These are phyloP conservation scores for Mustela lutreola DNA, from an alignment of 2,113 vertebrate genomes.

Conservation along the genomic window DNA sequence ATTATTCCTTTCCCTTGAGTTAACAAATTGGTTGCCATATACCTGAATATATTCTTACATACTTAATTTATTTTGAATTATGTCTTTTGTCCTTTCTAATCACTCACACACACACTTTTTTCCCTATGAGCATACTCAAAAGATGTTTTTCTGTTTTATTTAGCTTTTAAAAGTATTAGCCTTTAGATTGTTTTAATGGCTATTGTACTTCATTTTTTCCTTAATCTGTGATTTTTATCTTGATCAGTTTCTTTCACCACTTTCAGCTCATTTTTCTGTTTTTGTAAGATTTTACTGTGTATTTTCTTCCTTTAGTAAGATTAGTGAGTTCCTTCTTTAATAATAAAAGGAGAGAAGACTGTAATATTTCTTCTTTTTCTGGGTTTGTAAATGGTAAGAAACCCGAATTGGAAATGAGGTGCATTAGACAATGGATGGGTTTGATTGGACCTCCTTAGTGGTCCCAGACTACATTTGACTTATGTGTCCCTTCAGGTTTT, in stretches of 20 bases:
- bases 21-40: background rate
- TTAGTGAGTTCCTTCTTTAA: slow-evolving; percentile 14
- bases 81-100: slow-evolving; percentile 36
- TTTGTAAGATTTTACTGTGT: slow-evolving; percentile 30
- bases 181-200: background rate
- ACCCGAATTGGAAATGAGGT: background rate
- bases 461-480: background rate
- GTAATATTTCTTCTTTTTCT: background rate
- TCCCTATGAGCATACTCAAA: background rate
- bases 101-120: background rate
- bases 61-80: slow-evolving; percentile 24
- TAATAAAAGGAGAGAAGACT: background rate
- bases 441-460: background rate
- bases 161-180: background rate
- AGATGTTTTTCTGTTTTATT: background rate
- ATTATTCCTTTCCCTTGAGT: background rate
- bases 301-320: background rate
- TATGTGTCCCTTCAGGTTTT: background rate
- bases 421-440: background rate
- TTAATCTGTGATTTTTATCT: slow-evolving; percentile 13
- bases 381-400: background rate
- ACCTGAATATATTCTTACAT: background rate
- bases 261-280: background rate
- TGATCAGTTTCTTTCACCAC: background rate
- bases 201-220: slow-evolving; percentile 5